These are phyloP conservation scores for Tiaroga cobitis DNA, from an alignment of 2,797 vertebrate genomes.

Conservation along the genomic window DNA sequence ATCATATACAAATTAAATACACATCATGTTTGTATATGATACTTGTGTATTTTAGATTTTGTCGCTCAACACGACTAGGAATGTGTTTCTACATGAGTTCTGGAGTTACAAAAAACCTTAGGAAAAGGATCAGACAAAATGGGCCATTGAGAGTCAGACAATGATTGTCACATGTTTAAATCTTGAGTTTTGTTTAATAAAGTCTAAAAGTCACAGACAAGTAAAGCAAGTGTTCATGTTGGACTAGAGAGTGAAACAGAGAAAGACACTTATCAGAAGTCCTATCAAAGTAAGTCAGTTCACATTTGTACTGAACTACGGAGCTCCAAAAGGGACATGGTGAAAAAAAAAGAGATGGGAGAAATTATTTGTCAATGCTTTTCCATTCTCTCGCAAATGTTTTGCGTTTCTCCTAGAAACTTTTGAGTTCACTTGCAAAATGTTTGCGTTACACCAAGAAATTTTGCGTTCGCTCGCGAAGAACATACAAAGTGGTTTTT, in stretches of 20 bases:
- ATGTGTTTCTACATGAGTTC: not conserved
- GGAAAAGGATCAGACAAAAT: not conserved
- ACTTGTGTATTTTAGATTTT: not conserved
- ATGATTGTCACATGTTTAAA: not conserved
- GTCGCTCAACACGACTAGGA: not conserved
- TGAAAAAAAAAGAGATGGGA: not conserved
- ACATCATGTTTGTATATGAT: not conserved
- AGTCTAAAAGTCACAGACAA: not conserved
- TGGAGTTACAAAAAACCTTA: not conserved
- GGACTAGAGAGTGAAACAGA: not conserved
- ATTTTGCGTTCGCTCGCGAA: no score
- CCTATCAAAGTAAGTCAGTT: not conserved
- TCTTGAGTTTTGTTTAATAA: not conserved
- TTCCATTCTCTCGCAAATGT: not conserved
- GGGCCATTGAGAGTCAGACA: not conserved
- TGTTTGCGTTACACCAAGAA: no score
- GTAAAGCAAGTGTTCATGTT: not conserved
- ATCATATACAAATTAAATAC: not conserved
- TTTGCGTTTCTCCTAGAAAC: no score
- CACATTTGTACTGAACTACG: not conserved
- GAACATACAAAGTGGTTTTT: no score
- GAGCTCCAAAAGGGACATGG: not conserved
- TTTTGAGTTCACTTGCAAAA: no score
- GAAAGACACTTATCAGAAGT: not conserved
- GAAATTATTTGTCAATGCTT: not conserved